Evolutionary conservation across 2,797 vertebrate genomes (phyloP).

Genomic region (Phataginus tetradactyla): DNA sequence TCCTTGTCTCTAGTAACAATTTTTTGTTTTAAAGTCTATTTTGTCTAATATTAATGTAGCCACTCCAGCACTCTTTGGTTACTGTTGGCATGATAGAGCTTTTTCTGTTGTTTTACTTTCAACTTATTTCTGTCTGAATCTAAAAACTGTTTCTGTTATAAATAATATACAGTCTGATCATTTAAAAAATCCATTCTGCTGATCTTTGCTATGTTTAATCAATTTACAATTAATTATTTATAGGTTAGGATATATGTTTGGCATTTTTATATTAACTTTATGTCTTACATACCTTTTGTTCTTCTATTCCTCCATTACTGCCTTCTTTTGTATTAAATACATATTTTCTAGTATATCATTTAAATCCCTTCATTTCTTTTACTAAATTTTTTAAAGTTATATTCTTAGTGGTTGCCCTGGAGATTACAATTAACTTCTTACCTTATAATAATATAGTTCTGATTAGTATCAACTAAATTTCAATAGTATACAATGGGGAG

Average conservation of each 20-base stretch:
- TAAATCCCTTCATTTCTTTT: not conserved
- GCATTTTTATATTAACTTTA: not conserved
- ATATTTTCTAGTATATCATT: not conserved
- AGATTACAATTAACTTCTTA: not conserved
- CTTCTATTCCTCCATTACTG: not conserved
- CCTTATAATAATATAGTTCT: not conserved
- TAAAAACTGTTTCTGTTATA: not conserved
- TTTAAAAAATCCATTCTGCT: not conserved
- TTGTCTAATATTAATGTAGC: not conserved
- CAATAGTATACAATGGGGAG: not conserved
- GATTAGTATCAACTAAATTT: not conserved
- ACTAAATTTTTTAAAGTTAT: not conserved
- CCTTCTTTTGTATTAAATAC: not conserved
- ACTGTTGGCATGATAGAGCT: not conserved
- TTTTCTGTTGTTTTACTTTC: not conserved
- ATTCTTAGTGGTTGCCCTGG: not conserved
- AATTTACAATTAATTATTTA: not conserved
- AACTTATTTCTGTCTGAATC: not conserved
- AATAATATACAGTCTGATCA: not conserved
- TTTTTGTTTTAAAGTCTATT: not conserved
- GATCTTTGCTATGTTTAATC: not conserved
- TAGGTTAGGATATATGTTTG: not conserved
- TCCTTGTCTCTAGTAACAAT: not conserved
- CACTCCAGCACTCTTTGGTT: not conserved
- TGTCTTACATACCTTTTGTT: not conserved